Evolutionary conservation across 2,888 invertebrate genomes (phyloP), one percentile per base, ranked within the genome.

Genomic region (Limnephilus marmoratus): DNA sequence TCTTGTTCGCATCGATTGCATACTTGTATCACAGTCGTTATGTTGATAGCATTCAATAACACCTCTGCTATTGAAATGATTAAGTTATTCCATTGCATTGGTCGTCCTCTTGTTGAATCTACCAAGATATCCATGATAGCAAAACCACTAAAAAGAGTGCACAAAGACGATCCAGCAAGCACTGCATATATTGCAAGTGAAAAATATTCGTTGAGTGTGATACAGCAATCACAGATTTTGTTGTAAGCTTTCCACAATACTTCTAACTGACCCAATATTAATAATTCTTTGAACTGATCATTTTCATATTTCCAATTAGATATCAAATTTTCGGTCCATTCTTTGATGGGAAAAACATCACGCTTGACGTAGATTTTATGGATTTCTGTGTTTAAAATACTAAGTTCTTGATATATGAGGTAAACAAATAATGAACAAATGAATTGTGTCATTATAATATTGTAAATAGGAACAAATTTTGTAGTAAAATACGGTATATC

Each of bases 91-190:
- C 82, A 83, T 15, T 31, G 34, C 82, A 83, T 34, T 37, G 82
- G 82, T 34, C 7, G 5, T 83, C 82, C 82, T 34, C 34, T 29
- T 13, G 15, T 34, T 5, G 7, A 18, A 7, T 18, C 34, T 37
- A 83, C 34, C 18, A 83, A 34, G 7, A 18, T 34, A 18, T 34
- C 0, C 34, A 31, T 37, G 4, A 83, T 34, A 41, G 0, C 15
- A 3, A 41, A 85, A n/a, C 31, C 31, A 11, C 82, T 82, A 31
- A 90, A 90, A 41, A 90, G 41, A 45, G 83, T 90, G 18, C 0
- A 31, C 82, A 90, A 34, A 90, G 49, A 90, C 5, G 90, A 90
- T 15, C 41, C 49, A 24, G 83, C 29, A n/a, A 90, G 81, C 45
- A 83, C 53, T 29, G 49, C 34, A 24, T 83, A 53, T 18, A 90